Base-by-base conservation (phyloP, 2,888 invertebrate genomes). In the Ornithoptera alexandrae region DNA sequence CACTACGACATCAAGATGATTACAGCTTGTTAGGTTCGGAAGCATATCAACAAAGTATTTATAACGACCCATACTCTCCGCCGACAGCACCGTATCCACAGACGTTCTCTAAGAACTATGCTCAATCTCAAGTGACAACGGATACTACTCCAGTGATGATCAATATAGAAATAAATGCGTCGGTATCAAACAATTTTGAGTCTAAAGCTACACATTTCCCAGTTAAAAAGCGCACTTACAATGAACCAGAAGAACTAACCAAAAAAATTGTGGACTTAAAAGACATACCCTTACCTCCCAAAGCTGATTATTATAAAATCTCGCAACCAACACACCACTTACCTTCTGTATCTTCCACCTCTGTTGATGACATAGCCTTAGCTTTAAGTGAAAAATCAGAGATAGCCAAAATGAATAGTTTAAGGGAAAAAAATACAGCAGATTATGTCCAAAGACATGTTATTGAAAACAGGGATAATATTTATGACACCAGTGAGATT, bases 181-280 rank as follows among this genome's bases (percentile, higher is more conserved):
- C 82, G 73, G 74, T 92, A 22, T 82, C 80, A 68, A 71, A 80
- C 42, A 71, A 81, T 53, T 71, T 84, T 36, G 86, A 89, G 63
- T 78, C 89, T 10, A 90, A 92, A 80, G 76, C 86, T 60, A 78
- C 93, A 22, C 83, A 93, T 39, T 95, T 94, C 78, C 95, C 95
- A 15, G 94, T 95, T 56, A 95, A 95, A 79, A 95, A 95, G 79
- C 88, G 95, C 58, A 93, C 90, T 53, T 95, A 94, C 74, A 94
- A 90, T 79, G 94, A 94, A 76, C 84, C 86, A 3, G 90, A 91
- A 36, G 75, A 83, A 75, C 22, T 86, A 68, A 69, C 83, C 75
- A 77, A 85, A 78, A 84, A 88, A 79, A 10, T 69, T 8, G 39
- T 77, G 8, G 90, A 89, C 60, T 85, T 83, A 72, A 89, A 86